Base-by-base conservation (phyloP, 2,888 invertebrate species). In the Parasteatoda lunata region DNA sequence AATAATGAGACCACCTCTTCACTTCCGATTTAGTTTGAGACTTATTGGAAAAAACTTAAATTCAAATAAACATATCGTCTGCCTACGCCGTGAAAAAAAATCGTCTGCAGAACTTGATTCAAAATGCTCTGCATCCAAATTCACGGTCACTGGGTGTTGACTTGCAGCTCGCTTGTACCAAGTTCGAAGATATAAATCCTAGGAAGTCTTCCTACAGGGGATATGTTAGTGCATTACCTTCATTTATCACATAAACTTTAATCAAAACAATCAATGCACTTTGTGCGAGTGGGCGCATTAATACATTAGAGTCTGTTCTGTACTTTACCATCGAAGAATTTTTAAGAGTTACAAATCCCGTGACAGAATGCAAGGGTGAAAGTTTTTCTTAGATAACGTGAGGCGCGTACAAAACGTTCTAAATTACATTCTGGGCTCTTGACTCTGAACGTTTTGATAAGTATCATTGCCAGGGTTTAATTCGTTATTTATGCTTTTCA, bases 1-100 rank as follows among this genome's bases (percentile, higher is more conserved):
- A 83, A 71, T 71, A 70, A 77, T 77, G 72, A 51, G 49, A 49
- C 77, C 84, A 54, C 72, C 84, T 72, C 77, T 45, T 71, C 47
- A 45, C 15, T 77, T 71, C 59, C 59, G 49, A 70, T 65, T 77
- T 48, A 48, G 5, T 15, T 48, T 59, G 15, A 49, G 2, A 30
- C 30, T 30, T 30, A 30, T 30, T 30, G 30, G 30, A 30, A 30
- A 30, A 30, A 30, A 30, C 30, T 30, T 30, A 30, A 30, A 30
- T 30, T 30, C 30, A 30, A 30, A 30, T 30, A 30, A 30, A 30
- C 30, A 30, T 30, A 30, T 30, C 30, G 30, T 30, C 30, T 30
- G 30, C 30, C 30, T 30, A 30, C 30, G 30, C 30, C 30, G 30
- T 30, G 30, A 2, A 30, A 30, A n/a, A 30, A 30, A 30, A 30